Evolutionary conservation across 2,888 invertebrate genomes (phyloP).

Genomic region (Diplolepis rosae): DNA sequence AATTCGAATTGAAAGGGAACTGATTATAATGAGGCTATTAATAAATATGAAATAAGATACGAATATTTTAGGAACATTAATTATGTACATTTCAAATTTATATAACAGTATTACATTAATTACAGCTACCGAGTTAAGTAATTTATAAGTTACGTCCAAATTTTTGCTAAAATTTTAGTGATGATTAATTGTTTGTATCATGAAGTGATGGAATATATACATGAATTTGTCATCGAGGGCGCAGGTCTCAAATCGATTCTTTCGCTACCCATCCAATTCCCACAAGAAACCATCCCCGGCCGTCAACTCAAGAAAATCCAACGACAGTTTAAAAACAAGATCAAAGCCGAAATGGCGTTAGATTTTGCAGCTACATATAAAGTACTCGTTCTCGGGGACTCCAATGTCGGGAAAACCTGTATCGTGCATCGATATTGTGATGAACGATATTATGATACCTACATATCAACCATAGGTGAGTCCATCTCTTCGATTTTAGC

Average conservation of each 20-base stretch:
- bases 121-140: too few relatives aligned
- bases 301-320: constrained; percentile 61
- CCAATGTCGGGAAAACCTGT: constrained; percentile 93
- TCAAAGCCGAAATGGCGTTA: constrained; percentile 80
- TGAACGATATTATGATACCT: constrained; percentile 92
- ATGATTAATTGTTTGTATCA: not conserved
- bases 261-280: constrained; percentile 2
- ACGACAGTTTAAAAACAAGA: constrained; percentile 63
- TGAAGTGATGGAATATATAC: not conserved
- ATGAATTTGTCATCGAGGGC: constrained; percentile 47
- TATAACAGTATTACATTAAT: too few relatives aligned
- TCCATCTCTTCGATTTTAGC: constrained; percentile 44
- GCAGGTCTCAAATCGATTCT: constrained; percentile 67
- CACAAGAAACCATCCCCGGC: constrained; percentile 53
- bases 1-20: too few relatives aligned
- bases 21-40: too few relatives aligned
- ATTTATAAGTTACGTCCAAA: too few relatives aligned
- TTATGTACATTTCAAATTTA: too few relatives aligned
- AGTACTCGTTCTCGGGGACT: constrained; percentile 89
- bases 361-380: constrained; percentile 92
- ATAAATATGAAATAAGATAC: too few relatives aligned
- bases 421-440: constrained; percentile 93
- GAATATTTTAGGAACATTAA: too few relatives aligned
- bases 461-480: constrained; percentile 93
- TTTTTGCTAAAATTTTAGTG: too few relatives aligned